Base-by-base conservation (phyloP, 2,888 invertebrate genomes). In the Ischnura elegans region DNA sequence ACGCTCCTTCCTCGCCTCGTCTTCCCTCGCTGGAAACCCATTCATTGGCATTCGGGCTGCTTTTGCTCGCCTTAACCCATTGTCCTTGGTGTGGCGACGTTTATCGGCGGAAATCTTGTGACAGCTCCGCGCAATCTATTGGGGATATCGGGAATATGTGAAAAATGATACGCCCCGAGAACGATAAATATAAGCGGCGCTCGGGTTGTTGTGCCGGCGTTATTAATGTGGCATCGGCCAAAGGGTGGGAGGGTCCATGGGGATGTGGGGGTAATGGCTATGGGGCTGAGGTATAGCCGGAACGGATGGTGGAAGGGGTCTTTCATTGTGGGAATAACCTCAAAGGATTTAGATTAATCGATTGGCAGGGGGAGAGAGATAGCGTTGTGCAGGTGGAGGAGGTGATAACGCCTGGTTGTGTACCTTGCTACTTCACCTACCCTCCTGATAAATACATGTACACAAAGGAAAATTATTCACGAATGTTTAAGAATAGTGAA, bases 81-180 rank as follows among this genome's bases (percentile, higher is more conserved):
- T 90, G 90, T 90, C 90, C 90, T 66, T 90, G 90, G 90, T 25
- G 90, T 43, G 61, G 76, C 55, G 90, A 43, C 90, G 90, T 90
- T 90, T 90, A 90, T 90, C 90, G 90, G 29, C 43, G 90, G 66
- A 90, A 90, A 90, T 90, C 90, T 90, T 43, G 90, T 66, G 90
- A 90, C 90, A 90, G 90, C 90, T n/a, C 43, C 55, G 61, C 66
- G 90, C 90, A 90, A 90, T 90, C 90, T 90, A 90, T 90, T 61
- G 90, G n/a, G 90, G 90, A 90, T 90, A 90, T 90, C 90, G 90
- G 61, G 90, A 90, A 90, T 90, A 90, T 90, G 90, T 90, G 90
- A 90, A 90, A 90, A 90, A 90, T 90, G 90, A 90, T 90, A 61
- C 61, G 90, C 90, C 90, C 43, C 36, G 61, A 45, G 61, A 61